Conservation (phyloP, 37 sponge, comb jelly and placozoan genomes). For the Hexactinellida sp. region DNA sequence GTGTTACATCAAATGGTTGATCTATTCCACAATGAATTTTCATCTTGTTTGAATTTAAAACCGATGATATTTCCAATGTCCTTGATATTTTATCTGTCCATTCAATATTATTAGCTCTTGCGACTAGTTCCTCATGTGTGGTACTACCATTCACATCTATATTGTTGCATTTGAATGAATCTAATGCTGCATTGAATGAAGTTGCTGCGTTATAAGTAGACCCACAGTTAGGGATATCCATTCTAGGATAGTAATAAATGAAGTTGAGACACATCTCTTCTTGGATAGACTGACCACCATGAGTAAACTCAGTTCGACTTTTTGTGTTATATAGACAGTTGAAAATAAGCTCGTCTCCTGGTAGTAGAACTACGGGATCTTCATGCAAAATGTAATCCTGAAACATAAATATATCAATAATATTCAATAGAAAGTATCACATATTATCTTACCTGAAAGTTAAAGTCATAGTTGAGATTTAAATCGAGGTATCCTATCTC, state of each 20-base stretch:
- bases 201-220: neutral
- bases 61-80: too few species aligned
- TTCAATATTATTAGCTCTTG: neutral
- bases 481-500: slow-evolving; percentile 33
- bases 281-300: neutral
- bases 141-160: neutral
- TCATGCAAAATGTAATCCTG: neutral
- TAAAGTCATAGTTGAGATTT: too few species aligned
- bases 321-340: neutral
- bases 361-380: neutral
- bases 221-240: neutral
- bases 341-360: neutral
- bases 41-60: neutral
- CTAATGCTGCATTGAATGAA: neutral
- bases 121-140: neutral
- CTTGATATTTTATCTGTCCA: too few species aligned
- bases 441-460: too few species aligned
- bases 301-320: neutral
- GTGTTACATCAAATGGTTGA: neutral
- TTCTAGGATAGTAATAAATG: slow-evolving; percentile 8
- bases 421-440: too few species aligned
- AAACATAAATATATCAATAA: too few species aligned
- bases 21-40: neutral
- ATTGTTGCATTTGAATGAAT: neutral
- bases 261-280: slow-evolving; percentile 5